Percentiles rank a stretch among this genome's conserved stretches.
Evolutionary conservation across 2,797 vertebrate species (phyloP).

Genomic region (Garrulus glandarius): DNA sequence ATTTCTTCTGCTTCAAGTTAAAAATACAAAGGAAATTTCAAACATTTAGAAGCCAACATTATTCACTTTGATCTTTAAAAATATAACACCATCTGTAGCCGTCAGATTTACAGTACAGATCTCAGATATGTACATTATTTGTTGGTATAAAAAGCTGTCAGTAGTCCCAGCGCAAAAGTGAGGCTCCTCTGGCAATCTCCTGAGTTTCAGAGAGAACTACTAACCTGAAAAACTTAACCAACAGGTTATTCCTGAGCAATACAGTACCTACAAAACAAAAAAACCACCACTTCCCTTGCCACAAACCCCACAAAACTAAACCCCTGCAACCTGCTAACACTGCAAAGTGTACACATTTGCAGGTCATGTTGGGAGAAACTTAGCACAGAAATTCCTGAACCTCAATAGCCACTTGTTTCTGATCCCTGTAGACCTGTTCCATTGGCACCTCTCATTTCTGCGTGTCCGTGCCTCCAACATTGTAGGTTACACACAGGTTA

Average conservation of each 20-base stretch:
- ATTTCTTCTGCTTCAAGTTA: slow-evolving; percentile 11
- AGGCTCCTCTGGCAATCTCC: background rate
- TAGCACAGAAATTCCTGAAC: background rate
- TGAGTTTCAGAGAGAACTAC: background rate
- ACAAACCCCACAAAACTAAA: background rate
- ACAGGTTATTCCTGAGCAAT: background rate
- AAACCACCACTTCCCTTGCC: background rate
- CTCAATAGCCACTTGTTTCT: background rate
- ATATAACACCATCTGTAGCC: slow-evolving; percentile 44
- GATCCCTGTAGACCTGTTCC: background rate
- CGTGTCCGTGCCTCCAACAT: background rate
- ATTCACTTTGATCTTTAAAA: slow-evolving; percentile 45
- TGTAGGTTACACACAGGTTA: background rate
- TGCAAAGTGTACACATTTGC: rapidly evolving
- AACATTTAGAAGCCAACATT: slow-evolving; percentile 14
- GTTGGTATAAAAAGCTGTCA: slow-evolving; percentile 24
- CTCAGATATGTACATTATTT: slow-evolving; percentile 3
- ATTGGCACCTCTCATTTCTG: background rate
- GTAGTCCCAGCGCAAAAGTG: background rate
- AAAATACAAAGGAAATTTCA: slow-evolving; percentile 47
- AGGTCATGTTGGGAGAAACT: background rate
- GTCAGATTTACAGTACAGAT: slow-evolving; percentile 36
- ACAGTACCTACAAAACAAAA: background rate
- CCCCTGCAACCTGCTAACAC: background rate
- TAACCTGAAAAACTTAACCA: background rate